Percentiles rank a stretch among this genome's conserved stretches.
phyloP scores from a whole-genome alignment of 1,140 invertebrate genomes.

The Brachionus rotundiformis region DNA sequence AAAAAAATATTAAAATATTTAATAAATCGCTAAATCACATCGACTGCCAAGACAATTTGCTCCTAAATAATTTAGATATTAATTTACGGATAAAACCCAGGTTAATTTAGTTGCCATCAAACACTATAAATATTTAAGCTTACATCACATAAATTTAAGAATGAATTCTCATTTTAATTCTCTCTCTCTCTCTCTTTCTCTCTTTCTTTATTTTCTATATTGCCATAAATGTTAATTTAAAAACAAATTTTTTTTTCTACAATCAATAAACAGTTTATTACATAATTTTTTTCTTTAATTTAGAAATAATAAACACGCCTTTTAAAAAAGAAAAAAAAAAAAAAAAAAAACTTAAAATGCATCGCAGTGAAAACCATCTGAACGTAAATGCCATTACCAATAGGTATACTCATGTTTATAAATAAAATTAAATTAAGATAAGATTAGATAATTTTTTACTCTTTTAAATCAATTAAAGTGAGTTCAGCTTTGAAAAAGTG shows the following conservation, averaged over 20 bases:
- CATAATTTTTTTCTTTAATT: no score
- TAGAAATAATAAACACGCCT: background rate
- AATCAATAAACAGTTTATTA: background rate
- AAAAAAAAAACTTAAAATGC: no score
- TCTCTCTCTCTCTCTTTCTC: background rate
- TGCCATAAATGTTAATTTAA: background rate
- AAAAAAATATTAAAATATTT: background rate
- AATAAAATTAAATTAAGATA: no score
- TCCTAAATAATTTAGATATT: background rate
- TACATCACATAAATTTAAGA: background rate
- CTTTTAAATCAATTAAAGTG: background rate
- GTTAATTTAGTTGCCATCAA: conserved; percentile 1
- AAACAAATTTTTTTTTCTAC: no score
- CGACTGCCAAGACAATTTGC: background rate
- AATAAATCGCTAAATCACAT: background rate
- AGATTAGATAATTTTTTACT: background rate
- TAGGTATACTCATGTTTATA: no score
- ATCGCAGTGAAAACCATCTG: background rate
- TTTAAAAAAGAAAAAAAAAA: no score
- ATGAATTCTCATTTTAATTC: background rate
- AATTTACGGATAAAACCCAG: background rate
- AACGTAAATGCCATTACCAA: conserved; percentile 30
- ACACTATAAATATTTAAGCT: background rate
- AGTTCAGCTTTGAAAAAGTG: conserved; percentile 51
- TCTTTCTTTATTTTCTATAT: background rate